Evolutionary conservation across 2,113 vertebrate species (phyloP).

Genomic region (Podilymbus podiceps): DNA sequence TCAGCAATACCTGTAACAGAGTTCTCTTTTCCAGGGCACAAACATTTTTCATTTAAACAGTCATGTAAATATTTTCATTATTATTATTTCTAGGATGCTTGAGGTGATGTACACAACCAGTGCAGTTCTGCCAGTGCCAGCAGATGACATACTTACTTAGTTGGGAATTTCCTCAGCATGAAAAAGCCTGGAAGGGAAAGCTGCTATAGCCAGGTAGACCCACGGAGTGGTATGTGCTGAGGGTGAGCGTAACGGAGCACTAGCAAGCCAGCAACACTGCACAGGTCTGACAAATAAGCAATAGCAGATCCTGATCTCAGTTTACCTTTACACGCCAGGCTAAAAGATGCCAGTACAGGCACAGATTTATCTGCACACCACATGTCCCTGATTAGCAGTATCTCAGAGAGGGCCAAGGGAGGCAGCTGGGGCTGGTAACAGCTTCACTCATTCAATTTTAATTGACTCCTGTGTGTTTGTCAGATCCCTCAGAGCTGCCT

Average conservation of each 20-base stretch:
- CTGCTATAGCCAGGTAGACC: rapidly evolving
- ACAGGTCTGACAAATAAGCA: neutral
- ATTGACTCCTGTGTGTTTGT: slow-evolving; percentile 41
- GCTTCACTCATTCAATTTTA: slow-evolving; percentile 54
- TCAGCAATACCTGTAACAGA: neutral
- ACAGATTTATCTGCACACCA: slow-evolving; percentile 3
- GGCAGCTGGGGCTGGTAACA: slow-evolving; percentile 39
- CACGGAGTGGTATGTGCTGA: rapidly evolving
- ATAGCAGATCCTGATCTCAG: neutral
- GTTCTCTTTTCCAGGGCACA: neutral
- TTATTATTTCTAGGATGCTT: neutral
- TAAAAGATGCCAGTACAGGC: neutral
- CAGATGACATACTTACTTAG: neutral
- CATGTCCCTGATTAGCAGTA: slow-evolving; percentile 5
- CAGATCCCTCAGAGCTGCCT: neutral
- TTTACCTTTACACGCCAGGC: neutral
- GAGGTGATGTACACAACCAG: neutral
- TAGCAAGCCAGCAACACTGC: neutral
- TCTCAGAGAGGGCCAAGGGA: neutral
- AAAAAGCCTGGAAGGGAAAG: neutral
- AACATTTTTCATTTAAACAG: neutral
- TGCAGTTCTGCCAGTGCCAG: neutral
- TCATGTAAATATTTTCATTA: neutral
- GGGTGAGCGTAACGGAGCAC: neutral
- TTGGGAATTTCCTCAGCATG: neutral